phyloP scores from a whole-genome alignment of 2,888 invertebrate genomes.

The Ellobium chinense region DNA sequence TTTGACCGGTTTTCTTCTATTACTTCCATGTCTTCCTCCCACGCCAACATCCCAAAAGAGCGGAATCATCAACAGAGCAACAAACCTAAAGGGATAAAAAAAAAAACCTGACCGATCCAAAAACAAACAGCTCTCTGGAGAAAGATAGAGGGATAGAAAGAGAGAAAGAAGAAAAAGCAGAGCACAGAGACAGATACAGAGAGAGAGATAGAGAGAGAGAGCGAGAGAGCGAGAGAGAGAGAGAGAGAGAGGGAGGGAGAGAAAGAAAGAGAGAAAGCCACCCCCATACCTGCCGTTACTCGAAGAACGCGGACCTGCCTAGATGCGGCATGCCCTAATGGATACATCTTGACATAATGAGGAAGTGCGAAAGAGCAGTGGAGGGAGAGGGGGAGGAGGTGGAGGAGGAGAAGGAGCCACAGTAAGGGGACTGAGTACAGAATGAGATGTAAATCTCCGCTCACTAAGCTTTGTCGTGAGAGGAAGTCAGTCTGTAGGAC shows the following conservation, averaged over 20 bases:
- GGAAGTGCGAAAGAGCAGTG: not conserved
- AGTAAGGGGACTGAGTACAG: no score
- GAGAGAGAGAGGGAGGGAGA: constrained; percentile 17
- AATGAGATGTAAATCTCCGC: no score
- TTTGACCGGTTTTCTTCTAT: no score
- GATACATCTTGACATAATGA: not conserved
- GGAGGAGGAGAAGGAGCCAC: no score
- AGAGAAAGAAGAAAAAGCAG: not conserved
- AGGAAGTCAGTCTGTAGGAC: no score
- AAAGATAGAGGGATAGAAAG: constrained; percentile 20
- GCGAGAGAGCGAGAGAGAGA: not conserved
- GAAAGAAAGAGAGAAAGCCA: constrained; percentile 11
- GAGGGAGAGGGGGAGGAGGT: not conserved
- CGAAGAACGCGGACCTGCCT: no score
- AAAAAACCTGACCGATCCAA: not conserved
- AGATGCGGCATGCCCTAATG: no score
- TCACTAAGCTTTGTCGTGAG: no score
- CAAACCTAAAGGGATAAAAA: not conserved
- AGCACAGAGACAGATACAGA: not conserved
- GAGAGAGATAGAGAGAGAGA: not conserved
- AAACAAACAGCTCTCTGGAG: not conserved
- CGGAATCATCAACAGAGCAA: no score
- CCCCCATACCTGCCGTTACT: no score
- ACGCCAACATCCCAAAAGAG: no score
- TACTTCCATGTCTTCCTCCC: no score